phyloP scores from a whole-genome alignment of 2,888 invertebrate species.

The Drosophila neotestacea region DNA sequence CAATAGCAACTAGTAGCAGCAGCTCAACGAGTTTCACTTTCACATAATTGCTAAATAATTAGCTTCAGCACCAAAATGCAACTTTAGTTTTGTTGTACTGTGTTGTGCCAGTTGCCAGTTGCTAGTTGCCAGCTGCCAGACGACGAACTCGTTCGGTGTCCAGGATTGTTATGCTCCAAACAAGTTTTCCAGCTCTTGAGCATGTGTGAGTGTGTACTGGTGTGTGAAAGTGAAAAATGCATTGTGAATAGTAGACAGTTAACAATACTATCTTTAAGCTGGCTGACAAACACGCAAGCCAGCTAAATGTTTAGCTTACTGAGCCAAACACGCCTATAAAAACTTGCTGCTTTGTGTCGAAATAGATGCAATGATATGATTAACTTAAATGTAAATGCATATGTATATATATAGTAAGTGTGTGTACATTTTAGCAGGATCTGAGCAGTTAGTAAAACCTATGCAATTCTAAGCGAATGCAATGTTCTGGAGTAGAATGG shows the following conservation, averaged over 20 bases:
- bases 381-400: not conserved
- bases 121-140: constrained; percentile 34
- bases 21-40: constrained; percentile 70
- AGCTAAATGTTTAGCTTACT: constrained; percentile 40
- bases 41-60: constrained; percentile 78
- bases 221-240: constrained; percentile 66
- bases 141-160: constrained; percentile 44
- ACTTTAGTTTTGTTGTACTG: constrained; percentile 30
- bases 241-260: constrained; percentile 39
- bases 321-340: constrained; percentile 34
- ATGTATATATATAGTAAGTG: too few relatives aligned
- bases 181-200: constrained; percentile 43
- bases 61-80: constrained; percentile 51
- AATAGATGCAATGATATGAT: not conserved
- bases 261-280: constrained; percentile 37
- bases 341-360: not conserved
- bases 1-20: constrained; percentile 17
- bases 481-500: too few relatives aligned
- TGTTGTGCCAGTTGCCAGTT: constrained; percentile 17
- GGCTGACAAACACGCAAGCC: constrained; percentile 40
- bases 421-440: not conserved
- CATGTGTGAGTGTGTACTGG: constrained; percentile 27
- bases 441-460: not conserved
- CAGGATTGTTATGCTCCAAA: constrained; percentile 50
- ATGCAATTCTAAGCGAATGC: too few relatives aligned